Conservation (phyloP, 92 coral and sea anemone genomes). For the Zoanthus sociatus region DNA sequence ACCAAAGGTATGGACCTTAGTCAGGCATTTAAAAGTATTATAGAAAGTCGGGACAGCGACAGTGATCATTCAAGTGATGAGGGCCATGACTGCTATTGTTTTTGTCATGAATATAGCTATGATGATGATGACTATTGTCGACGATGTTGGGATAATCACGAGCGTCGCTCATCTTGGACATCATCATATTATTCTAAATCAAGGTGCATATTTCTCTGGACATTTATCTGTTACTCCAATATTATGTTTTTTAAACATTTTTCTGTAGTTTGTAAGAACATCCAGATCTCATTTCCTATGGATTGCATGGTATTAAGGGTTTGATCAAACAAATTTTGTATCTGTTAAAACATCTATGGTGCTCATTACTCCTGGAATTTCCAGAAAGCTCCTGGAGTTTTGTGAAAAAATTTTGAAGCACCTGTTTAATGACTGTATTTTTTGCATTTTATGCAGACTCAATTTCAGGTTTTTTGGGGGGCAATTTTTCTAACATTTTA, state of each 20-base stretch:
- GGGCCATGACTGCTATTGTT: constrained; percentile 44
- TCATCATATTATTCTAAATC: not conserved
- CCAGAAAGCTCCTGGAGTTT: no score
- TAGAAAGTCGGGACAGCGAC: constrained; percentile 18
- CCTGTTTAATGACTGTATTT: no score
- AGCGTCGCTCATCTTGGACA: not conserved
- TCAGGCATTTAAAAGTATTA: constrained; percentile 39
- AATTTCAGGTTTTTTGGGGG: no score
- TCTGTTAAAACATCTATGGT: no score
- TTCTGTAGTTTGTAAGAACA: no score
- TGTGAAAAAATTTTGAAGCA: no score
- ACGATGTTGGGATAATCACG: constrained; percentile 6
- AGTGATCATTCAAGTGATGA: constrained; percentile 53
- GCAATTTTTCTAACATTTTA: no score
- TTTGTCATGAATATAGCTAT: not conserved
- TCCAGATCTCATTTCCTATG: not conserved
- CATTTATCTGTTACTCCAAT: not conserved
- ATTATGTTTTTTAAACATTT: no score
- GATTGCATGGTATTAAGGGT: not conserved
- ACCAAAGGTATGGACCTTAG: constrained; percentile 43
- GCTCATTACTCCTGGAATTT: no score
- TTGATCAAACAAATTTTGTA: no score
- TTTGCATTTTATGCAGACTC: no score
- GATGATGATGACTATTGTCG: constrained; percentile 13
- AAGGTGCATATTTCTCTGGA: not conserved